phyloP scores from a whole-genome alignment of 2,888 invertebrate genomes.

The Sphinx pinastri region DNA sequence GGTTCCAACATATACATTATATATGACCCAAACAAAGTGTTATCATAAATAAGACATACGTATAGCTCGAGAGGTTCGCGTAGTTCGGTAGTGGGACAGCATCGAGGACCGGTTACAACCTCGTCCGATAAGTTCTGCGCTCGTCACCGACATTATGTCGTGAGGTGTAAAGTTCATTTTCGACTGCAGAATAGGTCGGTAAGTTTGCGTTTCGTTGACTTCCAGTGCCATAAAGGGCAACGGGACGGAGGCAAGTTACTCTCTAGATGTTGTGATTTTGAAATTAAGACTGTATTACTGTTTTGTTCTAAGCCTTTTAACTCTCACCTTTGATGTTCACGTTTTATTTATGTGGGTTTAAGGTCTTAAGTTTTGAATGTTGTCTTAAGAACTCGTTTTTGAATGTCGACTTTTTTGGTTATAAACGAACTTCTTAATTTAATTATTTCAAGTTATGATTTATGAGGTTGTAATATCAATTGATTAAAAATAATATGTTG shows the following conservation, averaged over 20 bases:
- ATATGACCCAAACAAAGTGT: slow-evolving; percentile 46
- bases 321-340: slow-evolving; percentile 17
- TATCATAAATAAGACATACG: slow-evolving; percentile 51
- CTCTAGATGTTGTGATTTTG: slow-evolving; percentile 59
- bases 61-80: slow-evolving; percentile 50
- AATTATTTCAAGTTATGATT: no score
- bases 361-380: not conserved
- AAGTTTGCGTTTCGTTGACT: slow-evolving; percentile 22
- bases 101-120: slow-evolving; percentile 55
- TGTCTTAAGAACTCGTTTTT: no score
- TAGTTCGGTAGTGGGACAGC: slow-evolving; percentile 63
- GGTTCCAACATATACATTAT: slow-evolving; percentile 42
- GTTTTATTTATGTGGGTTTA: not conserved
- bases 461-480: no score
- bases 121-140: slow-evolving; percentile 35
- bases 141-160: slow-evolving; percentile 28
- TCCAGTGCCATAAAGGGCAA: slow-evolving; percentile 51
- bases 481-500: no score
- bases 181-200: not conserved
- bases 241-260: slow-evolving; percentile 56
- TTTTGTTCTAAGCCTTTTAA: slow-evolving; percentile 41
- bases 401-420: no score
- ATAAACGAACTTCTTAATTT: no score
- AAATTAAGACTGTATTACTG: slow-evolving; percentile 44
- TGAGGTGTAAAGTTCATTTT: slow-evolving; percentile 36